Percentiles rank a stretch among this genome's conserved stretches.
phyloP scores from a whole-genome alignment of 2,113 vertebrate species.

The Cyanistes caeruleus region DNA sequence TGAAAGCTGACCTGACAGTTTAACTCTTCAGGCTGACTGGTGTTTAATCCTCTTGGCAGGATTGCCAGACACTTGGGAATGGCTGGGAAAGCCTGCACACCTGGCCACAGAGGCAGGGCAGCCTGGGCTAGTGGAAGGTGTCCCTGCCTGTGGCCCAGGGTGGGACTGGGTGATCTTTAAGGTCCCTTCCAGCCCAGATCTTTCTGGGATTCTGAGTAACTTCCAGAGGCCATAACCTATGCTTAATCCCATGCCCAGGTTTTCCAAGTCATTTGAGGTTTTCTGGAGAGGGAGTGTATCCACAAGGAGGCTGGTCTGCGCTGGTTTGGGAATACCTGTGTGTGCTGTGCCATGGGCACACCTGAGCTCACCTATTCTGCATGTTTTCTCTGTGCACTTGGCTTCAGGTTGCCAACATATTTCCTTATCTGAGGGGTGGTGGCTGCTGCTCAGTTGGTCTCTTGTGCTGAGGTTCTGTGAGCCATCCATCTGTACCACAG shows the following conservation, averaged over 20 bases:
- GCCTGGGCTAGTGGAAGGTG: not conserved
- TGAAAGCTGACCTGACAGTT: not conserved
- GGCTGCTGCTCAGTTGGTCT: not conserved
- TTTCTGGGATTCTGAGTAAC: not conserved
- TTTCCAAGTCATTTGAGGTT: not conserved
- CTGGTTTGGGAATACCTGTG: not conserved
- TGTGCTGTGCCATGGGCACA: not conserved
- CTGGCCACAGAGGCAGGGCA: not conserved
- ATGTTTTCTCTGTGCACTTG: fast-evolving
- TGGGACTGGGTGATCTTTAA: not conserved
- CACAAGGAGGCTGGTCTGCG: not conserved
- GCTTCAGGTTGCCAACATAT: not conserved
- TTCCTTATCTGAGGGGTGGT: not conserved
- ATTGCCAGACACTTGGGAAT: not conserved
- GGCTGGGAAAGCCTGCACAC: not conserved
- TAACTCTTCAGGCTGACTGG: not conserved
- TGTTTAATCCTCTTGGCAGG: not conserved
- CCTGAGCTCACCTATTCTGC: not conserved
- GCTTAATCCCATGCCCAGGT: not conserved
- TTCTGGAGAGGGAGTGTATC: not conserved
- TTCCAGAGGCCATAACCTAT: not conserved
- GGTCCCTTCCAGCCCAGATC: not conserved
- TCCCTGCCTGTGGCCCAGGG: not conserved
- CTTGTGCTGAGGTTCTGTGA: not conserved
- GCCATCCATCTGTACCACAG: not conserved